phyloP scores from a whole-genome alignment of 2,888 invertebrate species.

The Acrocyrtus sp. region DNA sequence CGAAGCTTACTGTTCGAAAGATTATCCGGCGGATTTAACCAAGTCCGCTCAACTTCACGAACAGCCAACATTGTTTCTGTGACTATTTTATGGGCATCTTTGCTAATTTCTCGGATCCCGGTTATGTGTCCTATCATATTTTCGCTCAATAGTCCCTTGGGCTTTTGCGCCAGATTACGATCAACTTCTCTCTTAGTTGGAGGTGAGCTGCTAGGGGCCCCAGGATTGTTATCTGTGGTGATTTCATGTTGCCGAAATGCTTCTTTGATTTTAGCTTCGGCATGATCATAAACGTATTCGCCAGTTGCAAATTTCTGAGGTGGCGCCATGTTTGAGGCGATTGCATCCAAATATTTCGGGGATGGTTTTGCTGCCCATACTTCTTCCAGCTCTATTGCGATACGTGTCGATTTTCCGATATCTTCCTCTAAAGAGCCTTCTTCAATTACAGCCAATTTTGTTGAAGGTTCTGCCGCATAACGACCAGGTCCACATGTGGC shows the following conservation, averaged over 20 bases:
- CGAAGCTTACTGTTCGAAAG: neutral
- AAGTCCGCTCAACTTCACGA: slow-evolving; percentile 23
- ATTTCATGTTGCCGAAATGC: neutral
- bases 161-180: too few species aligned
- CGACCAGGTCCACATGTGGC: too few species aligned
- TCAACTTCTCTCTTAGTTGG: too few species aligned
- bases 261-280: slow-evolving; percentile 4
- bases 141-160: too few species aligned
- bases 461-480: too few species aligned
- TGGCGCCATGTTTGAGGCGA: slow-evolving; percentile 14
- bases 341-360: slow-evolving; percentile 18
- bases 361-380: slow-evolving; percentile 12
- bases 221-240: too few species aligned
- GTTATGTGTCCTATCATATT: slow-evolving; percentile 9
- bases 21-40: slow-evolving; percentile 28
- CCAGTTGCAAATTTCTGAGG: neutral
- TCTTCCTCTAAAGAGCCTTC: too few species aligned
- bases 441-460: too few species aligned
- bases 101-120: neutral
- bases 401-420: neutral
- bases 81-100: slow-evolving; percentile 6
- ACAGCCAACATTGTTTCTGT: neutral
- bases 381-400: too few species aligned
- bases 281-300: slow-evolving; percentile 2
- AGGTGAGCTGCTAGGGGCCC: too few species aligned